Evolutionary conservation across 2,888 invertebrate genomes (phyloP).

Genomic region (Troides helena): DNA sequence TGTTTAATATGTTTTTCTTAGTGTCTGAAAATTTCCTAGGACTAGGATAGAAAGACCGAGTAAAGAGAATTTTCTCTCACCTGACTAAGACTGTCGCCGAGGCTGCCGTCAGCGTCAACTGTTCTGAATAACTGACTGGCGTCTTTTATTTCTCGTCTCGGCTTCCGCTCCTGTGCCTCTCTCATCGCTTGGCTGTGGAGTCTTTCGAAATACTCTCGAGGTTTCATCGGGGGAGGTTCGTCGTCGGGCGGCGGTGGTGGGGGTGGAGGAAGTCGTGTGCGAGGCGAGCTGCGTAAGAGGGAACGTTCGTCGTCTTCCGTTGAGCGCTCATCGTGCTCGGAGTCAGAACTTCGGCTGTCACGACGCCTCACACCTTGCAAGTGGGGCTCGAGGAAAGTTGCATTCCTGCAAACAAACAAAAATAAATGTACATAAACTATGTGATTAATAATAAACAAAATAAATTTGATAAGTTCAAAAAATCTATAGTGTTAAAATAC

Average conservation of each 20-base stretch:
- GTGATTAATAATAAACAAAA: too few relatives aligned
- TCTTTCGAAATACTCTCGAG: conserved; percentile 78
- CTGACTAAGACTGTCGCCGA: conserved; percentile 77
- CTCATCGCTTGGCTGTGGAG: conserved; percentile 75
- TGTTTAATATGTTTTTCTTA: too few relatives aligned
- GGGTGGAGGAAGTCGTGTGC: conserved; percentile 69
- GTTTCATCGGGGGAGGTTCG: conserved; percentile 76
- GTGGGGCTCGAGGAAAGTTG: conserved; percentile 87
- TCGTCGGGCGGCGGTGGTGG: conserved; percentile 73
- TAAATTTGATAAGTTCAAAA: too few relatives aligned
- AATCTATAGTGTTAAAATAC: too few relatives aligned
- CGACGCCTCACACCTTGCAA: conserved; percentile 82
- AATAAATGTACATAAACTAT: not conserved
- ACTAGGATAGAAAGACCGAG: too few relatives aligned
- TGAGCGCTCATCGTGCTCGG: conserved; percentile 74
- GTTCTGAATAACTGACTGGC: conserved; percentile 59
- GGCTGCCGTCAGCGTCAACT: conserved; percentile 68
- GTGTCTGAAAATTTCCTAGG: too few relatives aligned
- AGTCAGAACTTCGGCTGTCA: conserved; percentile 73
- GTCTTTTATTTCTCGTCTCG: conserved; percentile 61
- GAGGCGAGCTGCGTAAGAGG: conserved; percentile 67
- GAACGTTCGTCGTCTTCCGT: conserved; percentile 74
- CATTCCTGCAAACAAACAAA: conserved; percentile 80
- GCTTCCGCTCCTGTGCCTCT: conserved; percentile 64
- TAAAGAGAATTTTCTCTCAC: conserved; percentile 44